These are phyloP conservation scores for Melanerpes aurifrons DNA, from an alignment of 2,113 vertebrate genomes.

Conservation along the genomic window DNA sequence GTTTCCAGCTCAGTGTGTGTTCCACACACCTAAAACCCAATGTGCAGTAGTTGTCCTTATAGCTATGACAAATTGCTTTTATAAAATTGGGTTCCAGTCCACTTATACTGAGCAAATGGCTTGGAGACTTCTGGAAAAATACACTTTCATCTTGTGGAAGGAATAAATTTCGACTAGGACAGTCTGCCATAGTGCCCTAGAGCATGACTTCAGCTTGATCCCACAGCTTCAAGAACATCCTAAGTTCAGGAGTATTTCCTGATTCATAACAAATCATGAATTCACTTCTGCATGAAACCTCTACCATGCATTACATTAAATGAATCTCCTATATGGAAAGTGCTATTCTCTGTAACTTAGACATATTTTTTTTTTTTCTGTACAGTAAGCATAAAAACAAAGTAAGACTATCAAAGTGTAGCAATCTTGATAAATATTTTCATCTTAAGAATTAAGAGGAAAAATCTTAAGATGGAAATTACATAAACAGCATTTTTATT, in stretches of 20 bases:
- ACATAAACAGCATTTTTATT: background rate
- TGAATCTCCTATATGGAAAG: background rate
- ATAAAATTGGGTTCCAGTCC: background rate
- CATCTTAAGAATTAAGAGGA: background rate
- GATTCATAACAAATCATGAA: background rate
- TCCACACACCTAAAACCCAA: background rate
- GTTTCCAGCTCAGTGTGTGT: background rate
- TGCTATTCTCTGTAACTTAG: background rate
- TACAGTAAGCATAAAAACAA: background rate
- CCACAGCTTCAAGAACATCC: background rate
- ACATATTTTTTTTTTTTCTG: background rate
- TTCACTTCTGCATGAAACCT: background rate
- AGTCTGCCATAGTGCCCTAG: background rate
- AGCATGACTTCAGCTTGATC: background rate
- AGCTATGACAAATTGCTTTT: background rate
- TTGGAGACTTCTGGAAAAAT: background rate
- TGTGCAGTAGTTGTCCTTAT: background rate
- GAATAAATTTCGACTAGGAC: background rate
- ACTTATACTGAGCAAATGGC: background rate
- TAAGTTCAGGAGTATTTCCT: accelerated
- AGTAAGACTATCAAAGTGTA: background rate
- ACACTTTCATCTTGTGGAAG: background rate
- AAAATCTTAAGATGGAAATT: background rate
- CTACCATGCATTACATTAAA: background rate
- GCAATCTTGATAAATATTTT: background rate